Evolutionary conservation across 2,113 vertebrate species (phyloP).

Genomic region (Otocyon megalotis): DNA sequence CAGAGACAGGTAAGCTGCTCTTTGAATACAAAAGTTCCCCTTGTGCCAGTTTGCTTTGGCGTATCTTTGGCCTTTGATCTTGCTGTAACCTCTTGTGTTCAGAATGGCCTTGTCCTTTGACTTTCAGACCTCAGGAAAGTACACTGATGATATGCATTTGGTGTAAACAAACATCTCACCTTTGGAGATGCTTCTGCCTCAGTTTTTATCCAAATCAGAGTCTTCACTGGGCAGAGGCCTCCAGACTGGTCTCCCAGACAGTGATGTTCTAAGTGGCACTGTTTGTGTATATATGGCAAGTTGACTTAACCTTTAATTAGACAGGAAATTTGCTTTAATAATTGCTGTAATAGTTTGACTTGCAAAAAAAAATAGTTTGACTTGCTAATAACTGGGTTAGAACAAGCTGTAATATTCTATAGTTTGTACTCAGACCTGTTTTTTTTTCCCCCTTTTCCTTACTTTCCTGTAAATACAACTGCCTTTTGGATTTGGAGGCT

Average conservation of each 20-base stretch:
- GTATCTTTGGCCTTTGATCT: neutral
- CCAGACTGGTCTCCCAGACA: neutral
- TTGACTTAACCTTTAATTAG: constrained; percentile 29
- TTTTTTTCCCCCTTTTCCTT: neutral
- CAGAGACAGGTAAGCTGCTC: neutral
- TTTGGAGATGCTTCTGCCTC: neutral
- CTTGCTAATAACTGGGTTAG: constrained; percentile 14
- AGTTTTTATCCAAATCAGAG: neutral
- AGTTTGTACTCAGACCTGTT: constrained; percentile 64
- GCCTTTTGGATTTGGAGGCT: constrained; percentile 70
- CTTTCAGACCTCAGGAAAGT: neutral
- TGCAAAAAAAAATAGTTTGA: neutral
- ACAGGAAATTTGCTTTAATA: constrained; percentile 51
- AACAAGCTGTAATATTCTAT: constrained; percentile 66
- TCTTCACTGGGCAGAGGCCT: neutral
- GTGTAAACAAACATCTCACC: neutral
- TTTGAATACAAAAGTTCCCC: neutral
- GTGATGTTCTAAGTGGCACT: neutral
- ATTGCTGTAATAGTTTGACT: neutral
- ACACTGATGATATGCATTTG: neutral
- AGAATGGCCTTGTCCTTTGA: neutral
- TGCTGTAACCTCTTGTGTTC: neutral
- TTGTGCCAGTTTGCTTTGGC: neutral
- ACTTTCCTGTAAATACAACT: constrained; percentile 76
- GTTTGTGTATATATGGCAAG: neutral